Base-by-base conservation (phyloP, 2,888 invertebrate species). In the Nudaria mundana region DNA sequence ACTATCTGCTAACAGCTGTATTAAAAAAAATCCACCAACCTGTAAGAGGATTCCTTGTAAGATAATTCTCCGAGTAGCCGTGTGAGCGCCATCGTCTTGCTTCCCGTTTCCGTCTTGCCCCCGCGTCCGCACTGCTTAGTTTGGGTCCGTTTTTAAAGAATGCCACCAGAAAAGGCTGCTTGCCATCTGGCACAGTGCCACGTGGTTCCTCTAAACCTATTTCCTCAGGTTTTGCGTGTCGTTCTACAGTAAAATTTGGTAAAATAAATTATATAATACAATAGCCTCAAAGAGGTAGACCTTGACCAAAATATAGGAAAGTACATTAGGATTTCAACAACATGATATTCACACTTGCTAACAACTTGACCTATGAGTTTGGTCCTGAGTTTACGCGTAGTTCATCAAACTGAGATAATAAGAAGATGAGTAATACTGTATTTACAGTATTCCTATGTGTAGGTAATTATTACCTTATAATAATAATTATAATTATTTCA, bases 101-200 rank as follows among this genome's bases (percentile, higher is more conserved):
- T 76, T 82, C 91, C 41, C 78, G 89, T 71, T 91, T 91, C 55
- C 92, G 81, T 57, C 92, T 81, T 44, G 92, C 87, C 51, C 90
- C 86, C 1, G 84, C 82, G 59, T 91, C 92, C 2, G 90, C 77
- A n/a, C 67, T 67, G 18, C 78, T 76, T 2, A 90, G 78, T 44
- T 83, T 86, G 0, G 90, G 90, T 0, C 90, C 90, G 42, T 91
- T 94, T 71, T 94, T 94, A 71, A 96, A 92, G 77, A 96, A 98
- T 0, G 95, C 97, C 6, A 97, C 97, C 91, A 98, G 91, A 76
- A 98, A 98, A 0, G 98, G 97, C 70, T 97, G 96, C 59, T 94
- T 94, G 51, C 96, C 95, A 63, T 95, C 94, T 0, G 70, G 64
- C 1, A 72, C 53, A 1, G 66, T 64, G 1, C 94, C 94, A 48